Percentiles rank a stretch among this genome's conserved stretches.
Conservation (phyloP, 2,113 vertebrate species). For the Accipiter cooperii region DNA sequence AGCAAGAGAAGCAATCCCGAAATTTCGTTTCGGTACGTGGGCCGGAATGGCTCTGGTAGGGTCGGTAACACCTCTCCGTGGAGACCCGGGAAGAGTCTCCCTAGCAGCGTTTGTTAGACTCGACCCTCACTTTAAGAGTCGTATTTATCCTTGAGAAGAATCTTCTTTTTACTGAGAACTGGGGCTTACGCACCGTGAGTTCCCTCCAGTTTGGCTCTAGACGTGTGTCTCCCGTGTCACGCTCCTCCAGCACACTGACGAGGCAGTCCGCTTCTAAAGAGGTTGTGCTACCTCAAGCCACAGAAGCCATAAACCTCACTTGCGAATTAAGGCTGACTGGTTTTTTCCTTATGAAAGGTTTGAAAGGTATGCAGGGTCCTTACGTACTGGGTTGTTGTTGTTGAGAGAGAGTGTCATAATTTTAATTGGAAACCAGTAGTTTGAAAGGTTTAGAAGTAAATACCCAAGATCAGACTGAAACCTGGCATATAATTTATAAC, state of each 20-base stretch:
- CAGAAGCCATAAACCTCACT: conserved; percentile 7
- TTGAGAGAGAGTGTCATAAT: neutral
- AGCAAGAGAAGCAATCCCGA: neutral
- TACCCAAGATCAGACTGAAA: neutral
- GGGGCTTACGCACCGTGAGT: neutral
- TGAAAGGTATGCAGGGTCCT: neutral
- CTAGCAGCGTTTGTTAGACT: neutral
- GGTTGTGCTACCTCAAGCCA: neutral
- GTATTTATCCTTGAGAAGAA: neutral
- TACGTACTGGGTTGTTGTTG: neutral
- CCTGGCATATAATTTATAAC: neutral
- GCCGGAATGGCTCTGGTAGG: neutral
- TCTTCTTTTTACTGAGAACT: neutral
- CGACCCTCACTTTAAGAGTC: neutral
- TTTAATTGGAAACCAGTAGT: conserved; percentile 42
- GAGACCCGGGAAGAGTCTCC: neutral
- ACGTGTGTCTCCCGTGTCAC: neutral
- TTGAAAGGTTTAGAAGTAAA: conserved; percentile 1
- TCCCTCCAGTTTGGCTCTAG: neutral
- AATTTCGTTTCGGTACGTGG: fast-evolving
- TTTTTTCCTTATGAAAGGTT: neutral
- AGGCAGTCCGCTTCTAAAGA: neutral
- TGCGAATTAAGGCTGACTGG: neutral
- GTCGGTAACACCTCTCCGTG: neutral
- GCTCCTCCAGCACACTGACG: neutral